These are phyloP conservation scores for Drosophila fungiperda DNA, from an alignment of 2,888 invertebrate species.

Conservation along the genomic window DNA sequence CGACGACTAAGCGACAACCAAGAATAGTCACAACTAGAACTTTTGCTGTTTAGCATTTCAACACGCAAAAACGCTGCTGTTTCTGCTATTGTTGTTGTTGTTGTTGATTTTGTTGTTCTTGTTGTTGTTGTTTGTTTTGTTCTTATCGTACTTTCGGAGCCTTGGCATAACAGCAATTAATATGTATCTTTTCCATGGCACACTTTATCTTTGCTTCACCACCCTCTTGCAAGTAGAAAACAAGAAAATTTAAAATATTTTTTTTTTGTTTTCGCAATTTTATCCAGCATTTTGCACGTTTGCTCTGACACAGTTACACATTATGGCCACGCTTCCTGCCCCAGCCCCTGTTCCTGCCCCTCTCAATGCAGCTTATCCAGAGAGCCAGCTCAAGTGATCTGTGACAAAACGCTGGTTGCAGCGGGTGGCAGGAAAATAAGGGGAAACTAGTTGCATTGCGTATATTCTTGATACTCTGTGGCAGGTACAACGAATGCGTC, in stretches of 20 bases:
- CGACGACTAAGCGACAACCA: conserved; percentile 5
- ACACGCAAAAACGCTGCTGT: conserved; percentile 50
- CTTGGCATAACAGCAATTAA: conserved; percentile 69
- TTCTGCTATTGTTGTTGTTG: conserved; percentile 14
- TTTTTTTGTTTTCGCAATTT: conserved; percentile 19
- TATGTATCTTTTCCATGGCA: conserved; percentile 78
- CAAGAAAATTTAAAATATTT: conserved; percentile 28
- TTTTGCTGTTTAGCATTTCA: conserved; percentile 77
- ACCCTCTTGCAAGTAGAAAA: conserved; percentile 16
- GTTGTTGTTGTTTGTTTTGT: conserved; percentile 14
- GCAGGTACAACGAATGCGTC: conserved; percentile 42
- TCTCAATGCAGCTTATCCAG: conserved; percentile 1
- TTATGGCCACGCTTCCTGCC: conserved; percentile 41
- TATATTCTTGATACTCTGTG: conserved; percentile 63
- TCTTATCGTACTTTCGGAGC: conserved; percentile 31
- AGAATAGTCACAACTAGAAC: conserved; percentile 37
- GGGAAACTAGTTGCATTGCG: conserved; percentile 20
- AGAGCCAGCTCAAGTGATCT: conserved; percentile 68
- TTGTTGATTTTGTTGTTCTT: background rate
- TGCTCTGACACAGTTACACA: conserved; percentile 68
- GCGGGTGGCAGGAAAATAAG: background rate
- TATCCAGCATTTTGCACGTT: conserved; percentile 63
- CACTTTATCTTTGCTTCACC: conserved; percentile 59
- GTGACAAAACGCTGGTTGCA: conserved; percentile 43
- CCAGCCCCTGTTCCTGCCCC: background rate